These are phyloP conservation scores for Ceramica pisi DNA, from an alignment of 2,888 invertebrate species.

Conservation along the genomic window DNA sequence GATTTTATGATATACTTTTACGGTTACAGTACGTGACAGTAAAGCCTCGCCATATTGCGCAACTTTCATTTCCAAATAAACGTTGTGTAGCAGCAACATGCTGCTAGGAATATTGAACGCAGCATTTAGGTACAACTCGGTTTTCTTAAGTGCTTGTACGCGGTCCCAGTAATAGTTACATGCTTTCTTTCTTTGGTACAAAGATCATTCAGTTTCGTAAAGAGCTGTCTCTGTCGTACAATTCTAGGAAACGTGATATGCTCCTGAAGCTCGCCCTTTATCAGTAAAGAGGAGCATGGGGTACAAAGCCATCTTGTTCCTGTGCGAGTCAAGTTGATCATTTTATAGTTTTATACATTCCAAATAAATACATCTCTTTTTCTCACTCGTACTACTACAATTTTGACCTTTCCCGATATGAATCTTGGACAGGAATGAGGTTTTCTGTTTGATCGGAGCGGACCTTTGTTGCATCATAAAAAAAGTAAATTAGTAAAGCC, in stretches of 20 bases:
- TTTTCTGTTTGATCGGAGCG: too few relatives aligned
- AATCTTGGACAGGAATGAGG: not conserved
- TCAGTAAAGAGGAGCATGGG: too few relatives aligned
- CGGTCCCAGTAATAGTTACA: not conserved
- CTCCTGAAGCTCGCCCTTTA: not conserved
- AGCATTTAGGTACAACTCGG: not conserved
- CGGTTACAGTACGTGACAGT: slow-evolving; percentile 12
- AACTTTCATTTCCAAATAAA: not conserved
- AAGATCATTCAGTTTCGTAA: too few relatives aligned
- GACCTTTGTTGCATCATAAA: not conserved
- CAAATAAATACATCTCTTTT: not conserved
- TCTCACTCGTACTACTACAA: not conserved
- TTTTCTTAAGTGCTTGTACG: too few relatives aligned
- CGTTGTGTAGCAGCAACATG: not conserved
- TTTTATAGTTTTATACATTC: not conserved
- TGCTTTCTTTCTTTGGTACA: not conserved
- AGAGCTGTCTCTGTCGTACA: not conserved
- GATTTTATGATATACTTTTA: not conserved
- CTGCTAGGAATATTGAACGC: not conserved
- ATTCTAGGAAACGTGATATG: not conserved
- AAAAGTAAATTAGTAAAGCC: not conserved
- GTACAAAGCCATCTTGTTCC: not conserved
- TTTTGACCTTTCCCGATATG: not conserved
- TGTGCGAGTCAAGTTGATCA: not conserved
- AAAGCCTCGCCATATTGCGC: too few relatives aligned